Percentiles rank a stretch among this genome's conserved stretches.
Evolutionary conservation across 2,797 vertebrate genomes (phyloP).

Genomic region (Carcharodon carcharias): DNA sequence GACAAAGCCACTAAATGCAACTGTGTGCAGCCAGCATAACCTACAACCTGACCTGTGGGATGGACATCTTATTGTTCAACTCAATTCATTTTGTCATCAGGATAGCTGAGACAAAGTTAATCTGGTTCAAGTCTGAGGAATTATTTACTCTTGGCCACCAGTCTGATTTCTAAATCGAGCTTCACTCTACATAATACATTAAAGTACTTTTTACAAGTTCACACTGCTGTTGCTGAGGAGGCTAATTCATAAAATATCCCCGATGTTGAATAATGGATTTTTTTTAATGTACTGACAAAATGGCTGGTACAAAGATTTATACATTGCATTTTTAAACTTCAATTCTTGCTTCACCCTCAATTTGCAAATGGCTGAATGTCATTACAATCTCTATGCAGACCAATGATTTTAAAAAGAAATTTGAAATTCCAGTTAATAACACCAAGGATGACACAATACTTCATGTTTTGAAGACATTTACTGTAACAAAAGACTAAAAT

Average conservation of each 20-base stretch:
- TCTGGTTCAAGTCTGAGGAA: neutral
- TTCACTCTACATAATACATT: neutral
- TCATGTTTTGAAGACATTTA: no score
- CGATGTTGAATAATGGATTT: neutral
- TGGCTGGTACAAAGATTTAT: neutral
- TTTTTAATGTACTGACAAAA: neutral
- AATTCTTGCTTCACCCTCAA: neutral
- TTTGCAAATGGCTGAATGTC: neutral
- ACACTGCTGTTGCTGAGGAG: neutral
- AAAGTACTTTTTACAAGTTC: neutral
- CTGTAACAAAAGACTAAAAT: no score
- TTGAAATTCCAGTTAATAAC: no score
- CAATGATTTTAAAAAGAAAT: no score
- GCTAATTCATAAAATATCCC: neutral
- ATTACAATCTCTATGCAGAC: no score
- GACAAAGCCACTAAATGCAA: neutral
- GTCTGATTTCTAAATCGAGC: no score
- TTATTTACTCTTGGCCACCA: neutral
- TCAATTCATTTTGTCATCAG: neutral
- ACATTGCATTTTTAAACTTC: neutral
- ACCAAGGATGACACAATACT: no score
- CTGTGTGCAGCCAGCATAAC: no score
- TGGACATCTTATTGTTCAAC: neutral
- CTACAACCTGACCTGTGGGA: neutral
- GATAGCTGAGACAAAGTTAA: neutral